Conservation (phyloP, 2,797 vertebrate genomes). For the Xyrichtys novacula region DNA sequence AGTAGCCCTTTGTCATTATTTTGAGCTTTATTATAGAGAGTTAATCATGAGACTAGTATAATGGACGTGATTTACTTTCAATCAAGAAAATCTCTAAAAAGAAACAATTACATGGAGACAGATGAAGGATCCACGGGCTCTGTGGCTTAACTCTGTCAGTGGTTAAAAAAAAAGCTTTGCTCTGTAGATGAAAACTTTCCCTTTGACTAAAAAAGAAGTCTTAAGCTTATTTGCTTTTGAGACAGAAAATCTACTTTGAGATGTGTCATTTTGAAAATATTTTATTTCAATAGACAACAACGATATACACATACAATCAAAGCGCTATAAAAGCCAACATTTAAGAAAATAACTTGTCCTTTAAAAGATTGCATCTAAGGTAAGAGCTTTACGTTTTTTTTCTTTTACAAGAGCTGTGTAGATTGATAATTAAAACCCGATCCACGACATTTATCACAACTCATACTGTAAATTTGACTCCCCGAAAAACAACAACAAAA, state of each 20-base stretch:
- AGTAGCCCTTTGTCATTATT: too few relatives aligned
- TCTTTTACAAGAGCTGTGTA: constrained; percentile 84
- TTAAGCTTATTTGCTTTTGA: neutral
- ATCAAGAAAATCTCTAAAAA: too few relatives aligned
- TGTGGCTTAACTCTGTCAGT: too few relatives aligned
- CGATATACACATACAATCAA: constrained; percentile 97
- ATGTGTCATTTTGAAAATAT: constrained; percentile 96
- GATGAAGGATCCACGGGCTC: too few relatives aligned
- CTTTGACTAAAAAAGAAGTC: neutral
- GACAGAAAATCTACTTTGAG: constrained; percentile 18
- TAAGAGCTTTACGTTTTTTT: constrained; percentile 92
- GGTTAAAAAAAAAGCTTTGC: too few relatives aligned
- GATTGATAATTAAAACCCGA: constrained; percentile 90
- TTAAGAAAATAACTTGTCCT: constrained; percentile 99
- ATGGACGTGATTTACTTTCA: too few relatives aligned
- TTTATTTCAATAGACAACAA: constrained; percentile 95
- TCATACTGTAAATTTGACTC: constrained; percentile 76
- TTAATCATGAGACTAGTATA: too few relatives aligned
- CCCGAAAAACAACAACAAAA: neutral
- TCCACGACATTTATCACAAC: constrained; percentile 91
- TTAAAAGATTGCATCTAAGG: constrained; percentile 99
- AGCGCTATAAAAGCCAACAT: constrained; percentile 99
- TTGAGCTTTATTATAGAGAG: too few relatives aligned
- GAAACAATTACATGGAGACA: too few relatives aligned
- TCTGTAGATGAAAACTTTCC: neutral